Evolutionary conservation across 1,140 invertebrate genomes (phyloP).

Genomic region (Geopemphigus sp.): DNA sequence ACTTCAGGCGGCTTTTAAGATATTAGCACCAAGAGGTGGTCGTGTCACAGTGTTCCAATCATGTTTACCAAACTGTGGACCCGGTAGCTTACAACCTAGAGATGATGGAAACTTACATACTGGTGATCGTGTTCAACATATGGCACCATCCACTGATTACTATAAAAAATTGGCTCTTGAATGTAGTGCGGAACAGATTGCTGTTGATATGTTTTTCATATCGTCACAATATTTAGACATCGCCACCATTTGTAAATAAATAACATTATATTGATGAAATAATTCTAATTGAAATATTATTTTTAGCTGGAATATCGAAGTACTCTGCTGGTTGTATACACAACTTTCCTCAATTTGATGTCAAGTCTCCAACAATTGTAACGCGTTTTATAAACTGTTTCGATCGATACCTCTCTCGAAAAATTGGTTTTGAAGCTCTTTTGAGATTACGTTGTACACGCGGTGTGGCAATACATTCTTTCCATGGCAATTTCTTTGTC

Average conservation of each 20-base stretch:
- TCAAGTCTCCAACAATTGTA: slow-evolving; percentile 67
- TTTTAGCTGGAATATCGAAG: slow-evolving; percentile 83
- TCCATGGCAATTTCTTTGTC: slow-evolving; percentile 99
- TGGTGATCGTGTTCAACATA: slow-evolving; percentile 73
- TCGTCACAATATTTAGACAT: slow-evolving; percentile 93
- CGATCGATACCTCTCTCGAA: slow-evolving; percentile 87
- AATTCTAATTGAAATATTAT: slow-evolving; percentile 25
- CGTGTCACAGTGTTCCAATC: slow-evolving; percentile 92
- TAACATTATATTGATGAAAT: neutral
- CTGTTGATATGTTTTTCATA: slow-evolving; percentile 92
- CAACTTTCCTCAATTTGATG: slow-evolving; percentile 88
- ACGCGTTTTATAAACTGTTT: slow-evolving; percentile 77
- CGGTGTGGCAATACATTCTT: slow-evolving; percentile 92
- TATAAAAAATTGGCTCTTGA: slow-evolving; percentile 96
- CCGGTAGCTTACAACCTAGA: slow-evolving; percentile 77
- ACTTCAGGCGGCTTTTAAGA: slow-evolving; percentile 85
- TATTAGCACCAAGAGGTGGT: slow-evolving; percentile 90
- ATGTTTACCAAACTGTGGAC: slow-evolving; percentile 85
- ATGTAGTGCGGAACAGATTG: slow-evolving; percentile 93
- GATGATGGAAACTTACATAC: slow-evolving; percentile 84
- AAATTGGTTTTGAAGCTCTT: slow-evolving; percentile 98
- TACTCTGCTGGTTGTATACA: slow-evolving; percentile 93
- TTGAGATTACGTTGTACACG: slow-evolving; percentile 94
- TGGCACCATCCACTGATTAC: slow-evolving; percentile 96
- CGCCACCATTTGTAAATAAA: slow-evolving; percentile 80